Base-by-base conservation (phyloP, 1,140 invertebrate species). In the Onthophagus taurus region DNA sequence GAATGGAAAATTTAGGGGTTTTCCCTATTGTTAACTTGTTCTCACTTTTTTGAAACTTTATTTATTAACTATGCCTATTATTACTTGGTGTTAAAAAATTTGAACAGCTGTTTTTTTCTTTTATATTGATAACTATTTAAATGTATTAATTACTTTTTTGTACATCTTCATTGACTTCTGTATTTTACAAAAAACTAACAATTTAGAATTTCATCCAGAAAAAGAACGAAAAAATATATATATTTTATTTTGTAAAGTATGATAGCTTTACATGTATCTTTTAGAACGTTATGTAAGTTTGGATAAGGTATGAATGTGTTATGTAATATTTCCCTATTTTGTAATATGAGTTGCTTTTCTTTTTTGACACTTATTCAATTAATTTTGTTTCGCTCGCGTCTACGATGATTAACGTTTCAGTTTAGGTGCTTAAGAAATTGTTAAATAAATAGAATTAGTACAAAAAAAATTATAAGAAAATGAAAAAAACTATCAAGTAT, bases 271-370 rank as follows among this genome's bases (percentile, higher is more conserved):
- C 35, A 37, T 26, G 16, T 7, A 33, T 12, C 31, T 33, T 16
- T 12, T 21, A 18, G 11, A 19, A 38, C 23, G 18, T 34, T 20
- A 26, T 39, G 19, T 29, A 24, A 26, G 16, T 12, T 3, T 9
- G 11, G 23, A 1, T 8, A 29, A 1, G 23, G 36, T 21, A 23
- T 26, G 37, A 6, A 21, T 21, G 5, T 33, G 9, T 4, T 39
- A 39, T 39, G 37, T 26, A 26, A 39, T 16, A 39, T 39, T 39
- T 39, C 37, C 26, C 19, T 21, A 39, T 39, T 26, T 39, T 39
- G 6, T 26, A 26, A 6, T 26, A n/a, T n/a, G 23, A 26, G n/a
- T 26, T 26, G 23, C 23, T 26, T 26, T 39, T 33, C 14, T 26
- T 26, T 26, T 26, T 26, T 26, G n/a, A 21, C 23, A 20, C 16